Percentiles rank a stretch among this genome's conserved stretches.
These are phyloP conservation scores for Clarias pachynema DNA, from an alignment of 2,797 vertebrate genomes.

Conservation along the genomic window DNA sequence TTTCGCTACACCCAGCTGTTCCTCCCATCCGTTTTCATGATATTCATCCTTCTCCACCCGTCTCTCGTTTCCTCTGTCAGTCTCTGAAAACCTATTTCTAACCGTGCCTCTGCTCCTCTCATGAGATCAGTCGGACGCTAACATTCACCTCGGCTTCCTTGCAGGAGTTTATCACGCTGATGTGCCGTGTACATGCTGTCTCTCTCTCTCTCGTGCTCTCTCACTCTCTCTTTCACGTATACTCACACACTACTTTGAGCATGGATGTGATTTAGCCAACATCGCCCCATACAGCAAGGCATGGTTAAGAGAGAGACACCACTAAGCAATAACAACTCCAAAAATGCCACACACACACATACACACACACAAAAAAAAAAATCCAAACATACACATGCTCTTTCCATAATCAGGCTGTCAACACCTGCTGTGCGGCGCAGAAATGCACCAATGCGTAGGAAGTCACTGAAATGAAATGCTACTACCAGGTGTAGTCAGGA, in stretches of 20 bases:
- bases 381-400: constrained; percentile 20
- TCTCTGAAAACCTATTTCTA: constrained; percentile 28
- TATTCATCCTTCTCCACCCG: constrained; percentile 33
- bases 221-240: background rate
- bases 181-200: background rate
- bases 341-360: constrained; percentile 5
- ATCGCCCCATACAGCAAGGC: constrained; percentile 13
- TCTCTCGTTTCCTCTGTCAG: constrained; percentile 45
- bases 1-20: constrained; percentile 28
- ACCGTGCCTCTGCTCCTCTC: constrained; percentile 27
- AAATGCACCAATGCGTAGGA: background rate
- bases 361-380: constrained; percentile 14
- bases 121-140: constrained; percentile 29
- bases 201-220: background rate
- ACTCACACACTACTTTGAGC: constrained; percentile 1
- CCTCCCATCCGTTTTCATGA: constrained; percentile 38
- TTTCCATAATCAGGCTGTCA: constrained; percentile 3
- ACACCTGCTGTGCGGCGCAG: background rate
- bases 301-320: background rate
- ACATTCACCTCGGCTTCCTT: constrained; percentile 17
- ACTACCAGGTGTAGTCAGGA: background rate
- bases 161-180: constrained; percentile 1
- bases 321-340: constrained; percentile 46
- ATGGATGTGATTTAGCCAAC: constrained; percentile 5
- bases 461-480: background rate